Base-by-base conservation (phyloP, 2,888 invertebrate species). In the Ennomos fuscantarius region DNA sequence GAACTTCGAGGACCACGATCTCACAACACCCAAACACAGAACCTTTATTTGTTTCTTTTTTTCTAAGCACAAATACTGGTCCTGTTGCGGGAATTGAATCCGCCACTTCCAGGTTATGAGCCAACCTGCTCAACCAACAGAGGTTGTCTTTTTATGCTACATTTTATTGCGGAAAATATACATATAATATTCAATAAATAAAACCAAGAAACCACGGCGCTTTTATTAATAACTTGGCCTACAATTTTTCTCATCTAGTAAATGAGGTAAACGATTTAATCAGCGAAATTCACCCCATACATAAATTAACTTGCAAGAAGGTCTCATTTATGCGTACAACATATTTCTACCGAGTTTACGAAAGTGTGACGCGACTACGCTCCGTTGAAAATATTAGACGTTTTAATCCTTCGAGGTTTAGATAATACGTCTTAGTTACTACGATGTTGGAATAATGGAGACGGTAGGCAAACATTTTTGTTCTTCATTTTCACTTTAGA, bases 321-420 rank as follows among this genome's bases (percentile, higher is more conserved):
- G 37, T 32, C 31, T 10, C 32, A 47, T 40, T 24, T 24, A 11
- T 15, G 36, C 31, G 12, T 36, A 42, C 50, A 43, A 42, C 42
- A 43, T 51, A 51, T 37, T 51, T 44, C 24, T 24, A 24, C 54
- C 43, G 62, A 72, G 66, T 72, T 73, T 74, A 82, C 82, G 78
- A 80, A 78, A 74, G 73, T 74, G 73, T 67, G 78, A 79, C 58
- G 79, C 74, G 78, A 74, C 67, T 67, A 70, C 66, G 69, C 56
- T 68, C 66, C 15, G 49, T 70, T 69, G 68, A 72, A 76, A 78
- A 80, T 81, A 81, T 78, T 73, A 69, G 67, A 69, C 66, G 75
- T 78, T 84, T 83, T 86, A 84, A 86, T 83, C 82, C 78, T 65
- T 69, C 69, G 65, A 74, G 70, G 70, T 79, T 79, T 73, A 75